Evolutionary conservation across 1,140 invertebrate genomes (phyloP).

Genomic region (Leptinotarsa lineolata): DNA sequence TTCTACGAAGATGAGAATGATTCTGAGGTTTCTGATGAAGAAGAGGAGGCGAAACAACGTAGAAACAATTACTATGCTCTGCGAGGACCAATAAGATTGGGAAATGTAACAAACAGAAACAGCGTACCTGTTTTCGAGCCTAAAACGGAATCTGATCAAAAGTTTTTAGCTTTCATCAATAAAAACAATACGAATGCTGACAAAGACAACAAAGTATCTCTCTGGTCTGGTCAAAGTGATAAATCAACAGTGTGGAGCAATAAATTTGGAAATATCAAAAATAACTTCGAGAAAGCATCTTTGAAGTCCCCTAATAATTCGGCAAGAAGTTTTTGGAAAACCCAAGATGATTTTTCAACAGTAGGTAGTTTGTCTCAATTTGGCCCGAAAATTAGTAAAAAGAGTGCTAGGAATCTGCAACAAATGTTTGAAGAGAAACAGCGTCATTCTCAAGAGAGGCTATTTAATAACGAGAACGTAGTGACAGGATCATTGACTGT

Average conservation of each 20-base stretch:
- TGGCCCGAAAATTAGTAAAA: constrained; percentile 54
- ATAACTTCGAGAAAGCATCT: constrained; percentile 69
- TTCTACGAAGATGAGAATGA: constrained; percentile 60
- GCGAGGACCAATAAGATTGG: constrained; percentile 63
- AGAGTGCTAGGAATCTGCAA: constrained; percentile 53
- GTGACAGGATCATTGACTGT: constrained; percentile 58
- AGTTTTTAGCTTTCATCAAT: constrained; percentile 81
- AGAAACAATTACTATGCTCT: constrained; percentile 58
- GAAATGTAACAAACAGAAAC: constrained; percentile 55
- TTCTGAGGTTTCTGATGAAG: constrained; percentile 46
- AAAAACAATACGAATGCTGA: constrained; percentile 64
- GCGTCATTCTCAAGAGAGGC: constrained; percentile 50
- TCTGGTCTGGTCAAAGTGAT: constrained; percentile 52
- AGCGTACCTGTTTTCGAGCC: constrained; percentile 72
- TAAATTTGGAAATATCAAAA: constrained; percentile 83
- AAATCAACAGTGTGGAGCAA: constrained; percentile 56
- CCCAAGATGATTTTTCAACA: constrained; percentile 56
- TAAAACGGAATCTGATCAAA: constrained; percentile 82
- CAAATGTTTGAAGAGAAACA: constrained; percentile 55
- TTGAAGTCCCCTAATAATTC: constrained; percentile 52
- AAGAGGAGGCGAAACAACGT: constrained; percentile 50
- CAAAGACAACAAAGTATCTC: constrained; percentile 46
- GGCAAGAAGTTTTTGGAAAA: constrained; percentile 64
- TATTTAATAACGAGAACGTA: constrained; percentile 41
- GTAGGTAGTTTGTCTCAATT: constrained; percentile 37